A percentile compares a stretch with the other conserved stretches of the same genome.
Evolutionary conservation across 1,140 invertebrate genomes (phyloP).

Genomic region (Papilio aristodemus): DNA sequence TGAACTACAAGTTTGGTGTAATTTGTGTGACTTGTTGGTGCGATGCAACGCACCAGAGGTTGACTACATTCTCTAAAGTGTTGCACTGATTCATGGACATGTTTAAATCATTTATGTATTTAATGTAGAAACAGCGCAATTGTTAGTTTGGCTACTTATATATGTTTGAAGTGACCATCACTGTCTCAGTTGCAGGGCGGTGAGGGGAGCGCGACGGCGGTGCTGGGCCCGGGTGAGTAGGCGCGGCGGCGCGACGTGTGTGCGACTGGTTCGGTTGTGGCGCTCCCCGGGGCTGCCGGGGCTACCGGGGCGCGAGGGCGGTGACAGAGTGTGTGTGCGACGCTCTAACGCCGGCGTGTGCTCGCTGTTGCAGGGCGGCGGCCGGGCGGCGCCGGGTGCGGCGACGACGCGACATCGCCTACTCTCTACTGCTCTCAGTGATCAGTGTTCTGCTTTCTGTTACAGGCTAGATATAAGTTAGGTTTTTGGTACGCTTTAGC

Average conservation of each 20-base stretch:
- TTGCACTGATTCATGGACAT: too few relatives aligned
- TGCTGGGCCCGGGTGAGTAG: constrained; percentile 20
- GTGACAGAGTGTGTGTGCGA: constrained; percentile 31
- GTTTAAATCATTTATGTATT: too few relatives aligned
- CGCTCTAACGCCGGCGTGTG: constrained; percentile 47
- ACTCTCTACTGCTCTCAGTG: constrained; percentile 49
- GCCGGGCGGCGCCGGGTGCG: constrained; percentile 40
- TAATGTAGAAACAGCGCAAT: too few relatives aligned
- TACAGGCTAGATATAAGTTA: constrained; percentile 77
- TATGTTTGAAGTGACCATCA: not conserved
- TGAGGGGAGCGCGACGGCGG: constrained; percentile 32
- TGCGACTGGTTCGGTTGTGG: not conserved
- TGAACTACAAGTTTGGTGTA: too few relatives aligned
- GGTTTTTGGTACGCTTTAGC: constrained; percentile 58
- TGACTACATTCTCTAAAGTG: too few relatives aligned
- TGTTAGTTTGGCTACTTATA: not conserved
- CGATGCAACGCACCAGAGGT: too few relatives aligned
- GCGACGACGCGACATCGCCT: constrained; percentile 27
- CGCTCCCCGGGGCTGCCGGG: not conserved
- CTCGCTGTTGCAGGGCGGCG: constrained; percentile 56
- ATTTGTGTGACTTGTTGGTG: too few relatives aligned
- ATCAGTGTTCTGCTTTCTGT: constrained; percentile 75
- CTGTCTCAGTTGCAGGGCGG: constrained; percentile 51
- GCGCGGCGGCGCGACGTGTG: not conserved
- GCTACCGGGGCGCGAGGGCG: not conserved